phyloP scores from a whole-genome alignment of 2,113 vertebrate species.

The Corythornis cristatus region DNA sequence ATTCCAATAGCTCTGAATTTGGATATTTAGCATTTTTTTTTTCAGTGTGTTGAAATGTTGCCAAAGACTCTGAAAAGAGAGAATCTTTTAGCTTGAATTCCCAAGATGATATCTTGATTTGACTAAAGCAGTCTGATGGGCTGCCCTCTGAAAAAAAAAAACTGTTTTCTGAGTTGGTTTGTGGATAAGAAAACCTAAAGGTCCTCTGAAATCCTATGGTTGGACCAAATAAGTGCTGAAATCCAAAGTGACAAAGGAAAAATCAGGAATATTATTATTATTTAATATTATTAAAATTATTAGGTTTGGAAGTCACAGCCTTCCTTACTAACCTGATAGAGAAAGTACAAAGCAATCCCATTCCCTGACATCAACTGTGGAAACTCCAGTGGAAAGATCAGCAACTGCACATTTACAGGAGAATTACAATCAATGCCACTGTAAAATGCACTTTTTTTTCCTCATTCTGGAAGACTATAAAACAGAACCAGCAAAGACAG shows the following conservation, averaged over 20 bases:
- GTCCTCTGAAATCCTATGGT: not conserved
- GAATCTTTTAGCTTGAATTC: not conserved
- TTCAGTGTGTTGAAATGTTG: conserved; percentile 3
- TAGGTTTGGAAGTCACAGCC: not conserved
- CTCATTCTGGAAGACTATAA: not conserved
- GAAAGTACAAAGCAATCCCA: not conserved
- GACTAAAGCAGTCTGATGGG: not conserved
- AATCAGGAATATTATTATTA: not conserved
- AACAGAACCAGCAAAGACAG: not conserved
- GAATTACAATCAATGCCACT: not conserved
- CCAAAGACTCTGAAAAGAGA: not conserved
- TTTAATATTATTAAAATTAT: too few relatives aligned
- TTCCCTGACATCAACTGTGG: not conserved
- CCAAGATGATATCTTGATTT: not conserved
- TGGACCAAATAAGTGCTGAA: not conserved
- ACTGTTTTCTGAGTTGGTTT: not conserved
- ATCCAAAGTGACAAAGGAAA: not conserved
- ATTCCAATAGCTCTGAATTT: conserved; percentile 1
- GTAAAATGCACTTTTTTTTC: not conserved
- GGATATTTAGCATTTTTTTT: not conserved
- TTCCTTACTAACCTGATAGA: not conserved
- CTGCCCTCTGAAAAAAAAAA: not conserved
- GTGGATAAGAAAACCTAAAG: not conserved
- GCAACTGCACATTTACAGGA: not conserved
- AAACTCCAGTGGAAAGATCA: not conserved